phyloP scores from a whole-genome alignment of 2,113 vertebrate genomes.

The Ciconia boyciana region DNA sequence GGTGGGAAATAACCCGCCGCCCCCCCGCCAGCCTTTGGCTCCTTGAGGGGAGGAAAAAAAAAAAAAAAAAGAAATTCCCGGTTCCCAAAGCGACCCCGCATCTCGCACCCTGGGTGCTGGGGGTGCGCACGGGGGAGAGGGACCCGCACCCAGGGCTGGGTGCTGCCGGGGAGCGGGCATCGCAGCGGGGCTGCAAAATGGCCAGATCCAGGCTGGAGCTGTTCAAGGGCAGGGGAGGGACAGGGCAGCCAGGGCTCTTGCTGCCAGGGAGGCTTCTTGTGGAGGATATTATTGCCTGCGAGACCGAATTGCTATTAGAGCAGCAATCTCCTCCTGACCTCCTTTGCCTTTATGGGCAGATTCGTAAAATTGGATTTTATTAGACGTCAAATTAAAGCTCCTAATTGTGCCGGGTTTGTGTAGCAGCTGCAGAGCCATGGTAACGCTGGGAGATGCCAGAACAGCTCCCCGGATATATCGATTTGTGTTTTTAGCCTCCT shows the following conservation, averaged over 20 bases:
- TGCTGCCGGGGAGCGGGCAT: not conserved
- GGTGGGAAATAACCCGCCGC: not conserved
- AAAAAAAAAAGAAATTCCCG: not conserved
- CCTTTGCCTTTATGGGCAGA: not conserved
- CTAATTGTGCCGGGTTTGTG: not conserved
- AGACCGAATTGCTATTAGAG: not conserved
- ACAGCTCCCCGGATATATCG: not conserved
- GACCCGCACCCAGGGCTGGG: not conserved
- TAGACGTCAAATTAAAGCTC: slow-evolving; percentile 2
- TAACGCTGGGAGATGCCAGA: slow-evolving; percentile 1
- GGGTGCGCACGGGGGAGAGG: not conserved
- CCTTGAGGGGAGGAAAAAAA: no score
- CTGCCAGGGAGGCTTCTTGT: not conserved
- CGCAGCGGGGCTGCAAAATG: not conserved
- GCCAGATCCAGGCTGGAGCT: not conserved
- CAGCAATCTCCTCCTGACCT: not conserved
- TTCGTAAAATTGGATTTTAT: slow-evolving; percentile 25
- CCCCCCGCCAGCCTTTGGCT: not conserved
- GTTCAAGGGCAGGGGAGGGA: not conserved
- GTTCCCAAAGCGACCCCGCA: not conserved
- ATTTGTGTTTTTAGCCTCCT: not conserved
- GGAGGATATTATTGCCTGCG: not conserved
- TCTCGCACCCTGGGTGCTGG: not conserved
- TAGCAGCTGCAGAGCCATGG: slow-evolving; percentile 41
- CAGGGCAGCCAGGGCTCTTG: not conserved